phyloP scores from a whole-genome alignment of 2,113 vertebrate genomes.

The Callithrix jacchus region DNA sequence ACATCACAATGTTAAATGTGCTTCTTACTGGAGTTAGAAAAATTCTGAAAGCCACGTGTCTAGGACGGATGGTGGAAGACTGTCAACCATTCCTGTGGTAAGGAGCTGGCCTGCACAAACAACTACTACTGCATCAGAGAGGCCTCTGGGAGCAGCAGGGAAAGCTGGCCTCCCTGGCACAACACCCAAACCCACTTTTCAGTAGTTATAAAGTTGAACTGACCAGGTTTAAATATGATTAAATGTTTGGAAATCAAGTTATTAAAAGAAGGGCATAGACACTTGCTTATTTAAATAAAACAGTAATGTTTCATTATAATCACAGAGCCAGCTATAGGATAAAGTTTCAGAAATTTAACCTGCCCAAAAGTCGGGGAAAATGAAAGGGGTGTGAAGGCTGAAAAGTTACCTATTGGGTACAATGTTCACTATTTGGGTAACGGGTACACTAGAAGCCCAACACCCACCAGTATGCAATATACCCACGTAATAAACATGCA shows the following conservation, averaged over 20 bases:
- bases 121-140: not conserved
- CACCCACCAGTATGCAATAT: too few species aligned
- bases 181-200: not conserved
- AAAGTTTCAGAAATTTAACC: not conserved
- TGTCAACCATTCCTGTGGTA: not conserved
- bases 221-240: not conserved
- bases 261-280: not conserved
- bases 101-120: not conserved
- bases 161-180: not conserved
- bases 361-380: too few species aligned
- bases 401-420: too few species aligned
- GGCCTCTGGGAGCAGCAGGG: not conserved
- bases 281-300: not conserved
- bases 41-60: not conserved
- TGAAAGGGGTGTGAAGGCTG: too few species aligned
- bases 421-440: too few species aligned
- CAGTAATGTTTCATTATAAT: not conserved
- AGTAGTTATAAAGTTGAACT: not conserved
- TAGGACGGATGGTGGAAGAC: not conserved
- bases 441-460: too few species aligned
- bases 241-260: not conserved
- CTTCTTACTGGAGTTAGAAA: not conserved
- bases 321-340: not conserved
- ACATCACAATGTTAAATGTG: not conserved
- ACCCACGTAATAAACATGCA: too few species aligned